phyloP scores from a whole-genome alignment of 2,797 vertebrate genomes.

The Eutrigla gurnardus region DNA sequence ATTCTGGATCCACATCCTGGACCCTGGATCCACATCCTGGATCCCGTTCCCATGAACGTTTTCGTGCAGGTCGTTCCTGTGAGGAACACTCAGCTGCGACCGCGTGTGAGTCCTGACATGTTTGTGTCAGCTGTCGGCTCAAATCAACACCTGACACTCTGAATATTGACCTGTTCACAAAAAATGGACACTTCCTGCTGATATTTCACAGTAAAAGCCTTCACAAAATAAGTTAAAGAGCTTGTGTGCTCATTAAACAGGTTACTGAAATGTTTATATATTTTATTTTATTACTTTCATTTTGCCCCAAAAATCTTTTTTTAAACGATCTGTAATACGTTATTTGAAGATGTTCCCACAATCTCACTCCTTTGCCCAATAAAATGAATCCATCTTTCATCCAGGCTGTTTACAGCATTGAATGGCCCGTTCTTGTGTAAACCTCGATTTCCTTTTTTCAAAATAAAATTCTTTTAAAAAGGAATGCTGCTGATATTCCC shows the following conservation, averaged over 20 bases:
- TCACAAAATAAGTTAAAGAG: background rate
- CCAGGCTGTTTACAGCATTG: constrained; percentile 1
- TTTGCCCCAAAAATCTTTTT: background rate
- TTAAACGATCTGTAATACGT: background rate
- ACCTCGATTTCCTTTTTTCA: background rate
- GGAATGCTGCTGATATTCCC: constrained; percentile 6
- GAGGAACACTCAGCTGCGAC: constrained; percentile 1
- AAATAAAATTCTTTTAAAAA: background rate
- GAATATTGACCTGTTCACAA: background rate
- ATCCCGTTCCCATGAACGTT: too few relatives aligned
- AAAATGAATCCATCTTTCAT: background rate
- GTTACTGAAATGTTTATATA: background rate
- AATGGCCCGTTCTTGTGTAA: constrained; percentile 6
- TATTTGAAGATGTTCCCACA: too few relatives aligned
- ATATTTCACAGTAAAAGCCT: background rate
- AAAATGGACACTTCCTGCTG: background rate
- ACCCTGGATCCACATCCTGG: too few relatives aligned
- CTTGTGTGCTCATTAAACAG: background rate
- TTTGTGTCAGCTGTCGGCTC: constrained; percentile 51
- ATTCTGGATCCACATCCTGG: too few relatives aligned
- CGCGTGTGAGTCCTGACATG: constrained; percentile 13
- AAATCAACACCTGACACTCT: constrained; percentile 5
- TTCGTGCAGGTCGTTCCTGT: too few relatives aligned
- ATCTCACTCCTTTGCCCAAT: background rate
- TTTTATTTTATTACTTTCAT: background rate